phyloP scores from a whole-genome alignment of 1,140 invertebrate species.

The Drosophila sechellia region DNA sequence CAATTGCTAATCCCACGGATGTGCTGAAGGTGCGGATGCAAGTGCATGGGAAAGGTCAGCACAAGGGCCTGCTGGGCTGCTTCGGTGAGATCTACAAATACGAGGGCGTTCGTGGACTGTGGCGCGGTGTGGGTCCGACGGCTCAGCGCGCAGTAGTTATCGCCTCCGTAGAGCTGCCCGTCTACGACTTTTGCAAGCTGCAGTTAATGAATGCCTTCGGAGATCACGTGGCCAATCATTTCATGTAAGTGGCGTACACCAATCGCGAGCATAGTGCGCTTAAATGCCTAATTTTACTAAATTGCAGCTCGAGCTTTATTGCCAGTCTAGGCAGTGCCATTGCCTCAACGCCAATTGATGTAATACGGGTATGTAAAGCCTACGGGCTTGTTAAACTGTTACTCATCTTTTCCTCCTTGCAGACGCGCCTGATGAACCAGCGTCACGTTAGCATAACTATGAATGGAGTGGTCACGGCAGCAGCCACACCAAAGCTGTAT shows the following conservation, averaged over 20 bases:
- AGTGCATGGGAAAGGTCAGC: constrained; percentile 86
- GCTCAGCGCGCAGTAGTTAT: constrained; percentile 96
- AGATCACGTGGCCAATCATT: constrained; percentile 94
- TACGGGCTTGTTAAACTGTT: too few relatives aligned
- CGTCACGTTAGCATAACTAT: constrained; percentile 87
- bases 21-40: constrained; percentile 99
- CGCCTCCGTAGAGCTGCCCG: constrained; percentile 96
- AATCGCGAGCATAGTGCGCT: not conserved
- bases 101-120: constrained; percentile 93
- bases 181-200: constrained; percentile 96
- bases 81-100: constrained; percentile 92
- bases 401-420: not conserved
- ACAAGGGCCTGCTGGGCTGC: constrained; percentile 88
- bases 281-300: constrained; percentile 4
- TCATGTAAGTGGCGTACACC: constrained; percentile 88
- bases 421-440: constrained; percentile 98
- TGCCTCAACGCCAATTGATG: constrained; percentile 97
- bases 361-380: constrained; percentile 91
- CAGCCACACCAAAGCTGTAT: constrained; percentile 88
- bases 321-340: constrained; percentile 96
- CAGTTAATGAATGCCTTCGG: constrained; percentile 90
- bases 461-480: constrained; percentile 84
- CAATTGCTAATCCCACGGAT: constrained; percentile 99
- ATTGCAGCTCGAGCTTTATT: constrained; percentile 92
- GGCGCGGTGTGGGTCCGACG: constrained; percentile 96